Evolutionary conservation across 2,113 vertebrate genomes (phyloP), one percentile per base, ranked within the genome.

Genomic region (Brachyistius frenatus): DNA sequence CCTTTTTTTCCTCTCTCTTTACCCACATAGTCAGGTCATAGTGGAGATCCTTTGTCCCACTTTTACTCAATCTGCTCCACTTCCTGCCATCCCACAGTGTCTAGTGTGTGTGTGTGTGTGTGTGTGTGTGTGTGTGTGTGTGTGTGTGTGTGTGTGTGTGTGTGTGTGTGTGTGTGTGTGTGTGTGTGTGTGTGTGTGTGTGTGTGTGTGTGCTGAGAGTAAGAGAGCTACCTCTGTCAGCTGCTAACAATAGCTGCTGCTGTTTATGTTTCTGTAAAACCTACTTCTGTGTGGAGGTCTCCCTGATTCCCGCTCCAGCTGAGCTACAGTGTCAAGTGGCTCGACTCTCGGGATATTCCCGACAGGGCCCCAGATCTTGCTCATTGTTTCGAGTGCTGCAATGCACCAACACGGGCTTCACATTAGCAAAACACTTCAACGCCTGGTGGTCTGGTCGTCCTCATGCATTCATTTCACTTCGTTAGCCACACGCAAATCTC

Each of bases 41-140:
- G 56, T 69, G 62, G 65, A 89, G 80, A 88, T 82, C 87, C 39
- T 77, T 61, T 84, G 86, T 89, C 82, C 90, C 76, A 92, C 73
- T 93, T 91, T 82, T 73, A 68, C 76, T 56, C 14, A 84, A 78
- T 63, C 64, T 88, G 84, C 74, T 83, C 89, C 69, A 90, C 74
- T 87, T 84, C 64, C 14, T 71, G 76, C 64, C n/a, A 37, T 86
- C 87, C 87, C 86, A 88, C 9, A 50, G 84, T 3, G 36, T 44
- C 74, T 62, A 5, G 54, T 49, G 62, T 32, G 47, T 35, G 33
- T 31, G 50, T 73, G 60, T 60, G 36, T n/a, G 14, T 2, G 56
- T 58, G 7, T 23, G 49, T 44, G 13, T 52, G 9, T 65, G 56
- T 47, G 58, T 53, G 14, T 13, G 46, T 61, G 47, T 47, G 36